Evolutionary conservation across 2,797 vertebrate genomes (phyloP).

Genomic region (Botia almorhae): DNA sequence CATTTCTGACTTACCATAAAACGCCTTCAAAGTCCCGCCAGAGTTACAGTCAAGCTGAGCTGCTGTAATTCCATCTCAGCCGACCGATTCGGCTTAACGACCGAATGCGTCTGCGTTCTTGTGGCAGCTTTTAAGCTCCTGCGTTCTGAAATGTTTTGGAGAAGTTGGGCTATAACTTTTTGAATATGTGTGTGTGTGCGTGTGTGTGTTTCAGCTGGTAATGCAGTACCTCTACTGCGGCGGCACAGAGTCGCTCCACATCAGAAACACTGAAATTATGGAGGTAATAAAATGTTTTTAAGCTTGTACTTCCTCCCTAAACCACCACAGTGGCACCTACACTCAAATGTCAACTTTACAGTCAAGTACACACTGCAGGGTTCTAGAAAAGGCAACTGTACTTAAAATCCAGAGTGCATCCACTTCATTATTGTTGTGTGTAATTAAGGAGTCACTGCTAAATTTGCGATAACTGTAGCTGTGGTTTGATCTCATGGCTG

Average conservation of each 20-base stretch:
- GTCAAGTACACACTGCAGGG: too few species aligned
- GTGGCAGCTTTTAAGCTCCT: neutral
- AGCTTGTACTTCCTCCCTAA: too few species aligned
- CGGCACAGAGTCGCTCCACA: conserved; percentile 93
- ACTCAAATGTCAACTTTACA: too few species aligned
- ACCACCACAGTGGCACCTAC: neutral
- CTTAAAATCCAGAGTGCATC: too few species aligned
- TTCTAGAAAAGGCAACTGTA: too few species aligned
- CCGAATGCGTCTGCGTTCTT: neutral
- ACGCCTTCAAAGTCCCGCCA: neutral
- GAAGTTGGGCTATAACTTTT: conserved; percentile 12
- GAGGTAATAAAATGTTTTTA: conserved; percentile 79
- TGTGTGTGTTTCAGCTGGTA: conserved; percentile 83
- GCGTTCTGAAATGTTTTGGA: neutral
- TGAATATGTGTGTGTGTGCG: conserved; percentile 62
- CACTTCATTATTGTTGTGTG: too few species aligned
- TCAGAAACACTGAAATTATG: conserved; percentile 98
- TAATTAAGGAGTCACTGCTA: too few species aligned
- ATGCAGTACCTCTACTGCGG: conserved; percentile 99
- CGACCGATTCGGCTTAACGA: neutral
- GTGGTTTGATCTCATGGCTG: too few species aligned
- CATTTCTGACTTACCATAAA: neutral
- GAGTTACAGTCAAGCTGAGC: neutral
- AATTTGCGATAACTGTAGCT: too few species aligned
- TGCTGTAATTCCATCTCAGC: conserved; percentile 2